Conservation (phyloP, 23 tunicate genomes). For the Botrylloides violaceus region DNA sequence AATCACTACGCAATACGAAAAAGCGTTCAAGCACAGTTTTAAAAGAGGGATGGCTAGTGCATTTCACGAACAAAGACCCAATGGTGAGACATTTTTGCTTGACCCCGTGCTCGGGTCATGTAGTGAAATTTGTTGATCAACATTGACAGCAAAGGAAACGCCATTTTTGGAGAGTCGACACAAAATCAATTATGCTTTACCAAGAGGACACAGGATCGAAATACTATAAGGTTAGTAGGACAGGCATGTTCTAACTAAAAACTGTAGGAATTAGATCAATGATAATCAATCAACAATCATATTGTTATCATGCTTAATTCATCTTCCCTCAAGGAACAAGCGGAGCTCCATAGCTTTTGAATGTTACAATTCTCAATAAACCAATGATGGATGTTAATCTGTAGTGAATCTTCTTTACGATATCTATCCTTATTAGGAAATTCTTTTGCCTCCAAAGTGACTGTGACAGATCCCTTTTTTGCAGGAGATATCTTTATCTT, state of each 20-base stretch:
- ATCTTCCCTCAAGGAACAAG: too few species aligned
- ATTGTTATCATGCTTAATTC: too few species aligned
- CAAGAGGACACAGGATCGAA: slow-evolving; percentile 76
- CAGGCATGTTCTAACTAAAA: too few species aligned
- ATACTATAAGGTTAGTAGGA: slow-evolving; percentile 58
- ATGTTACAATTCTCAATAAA: too few species aligned
- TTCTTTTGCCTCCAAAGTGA: too few species aligned
- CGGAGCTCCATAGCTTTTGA: too few species aligned
- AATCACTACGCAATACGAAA: slow-evolving; percentile 79
- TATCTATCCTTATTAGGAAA: too few species aligned
- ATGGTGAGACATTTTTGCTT: slow-evolving; percentile 44
- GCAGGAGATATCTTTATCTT: slow-evolving; percentile 76
- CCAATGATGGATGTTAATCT: too few species aligned
- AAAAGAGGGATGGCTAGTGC: slow-evolving; percentile 92
- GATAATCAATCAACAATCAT: too few species aligned
- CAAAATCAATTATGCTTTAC: slow-evolving; percentile 83
- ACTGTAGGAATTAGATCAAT: too few species aligned
- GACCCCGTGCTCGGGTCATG: background rate
- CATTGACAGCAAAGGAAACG: slow-evolving; percentile 45
- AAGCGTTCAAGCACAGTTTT: slow-evolving; percentile 69
- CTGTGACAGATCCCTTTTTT: too few species aligned
- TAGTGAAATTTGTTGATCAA: background rate
- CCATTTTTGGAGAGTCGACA: slow-evolving; percentile 92
- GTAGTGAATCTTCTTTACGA: too few species aligned
- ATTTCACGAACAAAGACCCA: slow-evolving; percentile 78